Percentiles rank a stretch among this genome's conserved stretches.
Conservation (phyloP, 2,113 vertebrate species). For the Sphyrna mokarran region DNA sequence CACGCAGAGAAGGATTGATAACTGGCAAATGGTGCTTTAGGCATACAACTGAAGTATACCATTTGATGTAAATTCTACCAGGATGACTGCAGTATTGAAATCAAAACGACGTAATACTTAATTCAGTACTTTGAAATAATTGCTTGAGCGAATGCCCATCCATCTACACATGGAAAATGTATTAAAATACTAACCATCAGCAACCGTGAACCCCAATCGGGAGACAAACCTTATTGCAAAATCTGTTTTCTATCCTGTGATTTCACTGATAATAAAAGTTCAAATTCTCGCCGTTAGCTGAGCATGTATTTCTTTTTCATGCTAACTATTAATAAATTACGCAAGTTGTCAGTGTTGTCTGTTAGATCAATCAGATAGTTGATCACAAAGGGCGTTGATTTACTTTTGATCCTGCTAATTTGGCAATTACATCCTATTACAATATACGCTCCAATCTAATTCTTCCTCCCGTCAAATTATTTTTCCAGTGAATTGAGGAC, state of each 20-base stretch:
- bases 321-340: neutral
- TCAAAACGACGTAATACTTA: neutral
- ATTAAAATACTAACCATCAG: too few species aligned
- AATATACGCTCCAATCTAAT: neutral
- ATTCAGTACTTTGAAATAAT: neutral
- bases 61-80: neutral
- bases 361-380: neutral
- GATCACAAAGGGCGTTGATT: neutral
- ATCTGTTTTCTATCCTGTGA: neutral
- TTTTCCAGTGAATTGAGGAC: neutral
- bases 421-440: neutral
- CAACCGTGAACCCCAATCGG: neutral
- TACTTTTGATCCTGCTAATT: neutral
- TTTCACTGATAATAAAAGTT: neutral
- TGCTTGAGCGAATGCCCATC: neutral
- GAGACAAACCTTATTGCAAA: neutral
- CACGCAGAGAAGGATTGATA: neutral
- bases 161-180: neutral
- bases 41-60: neutral
- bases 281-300: neutral
- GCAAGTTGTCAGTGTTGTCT: neutral
- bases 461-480: neutral
- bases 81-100: neutral
- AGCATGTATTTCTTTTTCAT: neutral
- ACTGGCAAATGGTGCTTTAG: neutral